Evolutionary conservation across 2,113 vertebrate species (phyloP).

Genomic region (Eudyptes chrysolophus): DNA sequence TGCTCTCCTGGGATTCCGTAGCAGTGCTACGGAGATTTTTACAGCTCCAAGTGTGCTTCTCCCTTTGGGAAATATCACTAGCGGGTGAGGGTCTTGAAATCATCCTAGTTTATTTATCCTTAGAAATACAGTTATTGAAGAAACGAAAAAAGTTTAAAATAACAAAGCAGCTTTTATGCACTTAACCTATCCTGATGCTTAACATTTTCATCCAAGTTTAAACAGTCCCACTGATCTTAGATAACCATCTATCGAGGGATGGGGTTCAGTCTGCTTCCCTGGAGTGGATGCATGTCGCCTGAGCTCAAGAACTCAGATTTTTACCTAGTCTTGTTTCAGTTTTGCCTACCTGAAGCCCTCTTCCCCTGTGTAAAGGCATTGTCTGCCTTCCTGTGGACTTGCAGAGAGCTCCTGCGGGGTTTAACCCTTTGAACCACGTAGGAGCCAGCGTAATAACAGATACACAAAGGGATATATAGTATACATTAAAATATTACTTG

Average conservation of each 20-base stretch:
- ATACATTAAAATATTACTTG: neutral
- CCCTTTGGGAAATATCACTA: neutral
- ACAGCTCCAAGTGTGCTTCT: neutral
- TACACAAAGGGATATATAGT: neutral
- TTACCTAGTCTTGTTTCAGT: neutral
- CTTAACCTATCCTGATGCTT: neutral
- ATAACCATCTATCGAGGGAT: neutral
- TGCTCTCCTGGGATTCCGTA: neutral
- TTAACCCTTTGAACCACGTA: neutral
- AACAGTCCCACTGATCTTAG: neutral
- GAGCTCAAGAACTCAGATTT: neutral
- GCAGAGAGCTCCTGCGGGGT: neutral
- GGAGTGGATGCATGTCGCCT: neutral
- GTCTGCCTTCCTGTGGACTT: neutral
- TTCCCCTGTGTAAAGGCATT: neutral
- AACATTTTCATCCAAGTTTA: neutral
- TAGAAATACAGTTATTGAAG: neutral
- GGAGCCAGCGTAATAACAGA: neutral
- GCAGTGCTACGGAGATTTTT: neutral
- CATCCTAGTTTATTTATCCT: neutral
- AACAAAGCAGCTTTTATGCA: neutral
- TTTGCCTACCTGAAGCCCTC: neutral
- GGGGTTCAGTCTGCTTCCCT: neutral
- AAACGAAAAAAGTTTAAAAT: neutral
- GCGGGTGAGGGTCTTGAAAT: neutral